Evolutionary conservation across 1,140 invertebrate genomes (phyloP), one percentile per base, ranked within the genome.

Genomic region (Anoplolepis gracilipes): DNA sequence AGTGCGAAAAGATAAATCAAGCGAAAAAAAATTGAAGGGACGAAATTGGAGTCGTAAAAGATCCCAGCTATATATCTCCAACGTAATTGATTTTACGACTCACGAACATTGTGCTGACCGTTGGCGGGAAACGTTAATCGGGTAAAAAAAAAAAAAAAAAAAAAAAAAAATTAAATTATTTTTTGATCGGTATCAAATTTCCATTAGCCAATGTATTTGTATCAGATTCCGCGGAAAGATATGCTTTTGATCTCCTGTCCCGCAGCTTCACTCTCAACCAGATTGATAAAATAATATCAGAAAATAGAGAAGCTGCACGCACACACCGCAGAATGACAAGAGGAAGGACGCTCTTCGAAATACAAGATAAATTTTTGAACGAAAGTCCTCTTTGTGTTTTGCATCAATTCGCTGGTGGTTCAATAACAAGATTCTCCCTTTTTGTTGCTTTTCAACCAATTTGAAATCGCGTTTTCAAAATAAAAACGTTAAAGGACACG

Each of bases 111-210:
- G 78, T 13, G 67, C 67, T 59, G 78, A 82, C 53, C 59, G 65
- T 72, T 61, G 36, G 65, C 25, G 36, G 36, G 30, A 39, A 46
- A 64, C 7, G 25, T 0, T 11, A 13, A 72, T 7, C 33, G 49
- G 7, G 7, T 7, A 19, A 30, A 16, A 19, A 59, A 70, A 81
- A 81, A 81, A 81, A 36, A 36, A 36, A 0, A 30, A 16, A 16
- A 57, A 70, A 81, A 81, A 81, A 81, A 42, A 42, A 42, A 2
- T 81, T 81, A 46, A 82, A 82, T 82, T 72, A 82, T 82, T 82
- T 81, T 82, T 72, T 57, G 78, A 72, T 82, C 36, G 25, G 28
- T 82, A 82, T 82, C 78, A 82, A 46, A 72, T 72, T 82, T 82
- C 67, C 78, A 82, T 82, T 82, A 82, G 28, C 65, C 78, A 16